Base-by-base conservation (phyloP, 2,888 invertebrate species). In the Coremacera marginata region DNA sequence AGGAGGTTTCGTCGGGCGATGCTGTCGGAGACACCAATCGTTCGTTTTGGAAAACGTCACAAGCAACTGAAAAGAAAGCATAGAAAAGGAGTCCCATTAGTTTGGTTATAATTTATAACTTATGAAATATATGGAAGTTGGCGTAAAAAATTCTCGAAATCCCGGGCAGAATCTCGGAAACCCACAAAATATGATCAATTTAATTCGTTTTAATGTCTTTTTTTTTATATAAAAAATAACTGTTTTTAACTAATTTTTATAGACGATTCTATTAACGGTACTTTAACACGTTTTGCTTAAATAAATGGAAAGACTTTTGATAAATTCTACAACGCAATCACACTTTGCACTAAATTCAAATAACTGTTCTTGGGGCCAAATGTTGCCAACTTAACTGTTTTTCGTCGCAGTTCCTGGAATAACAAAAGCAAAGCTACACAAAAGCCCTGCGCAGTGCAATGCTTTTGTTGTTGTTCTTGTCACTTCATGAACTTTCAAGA, bases 1-100 rank as follows among this genome's bases (percentile, higher is more conserved):
- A 55, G 74, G 74, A 65, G 67, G 74, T 55, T 67, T 74, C 74
- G 27, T 31, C 19, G 16, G 65, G n/a, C 34, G 65, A 27, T 31
- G 71, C 65, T 76, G 75, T 52, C 44, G 80, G 73, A 57, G 81
- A 79, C 68, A 70, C 57, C 68, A 86, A 72, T 49, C 84, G 81
- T 27, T 78, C 82, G 76, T 78, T 70, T 74, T 80, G 77, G 27
- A 25, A 52, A 27, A 70, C 60, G 62, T 65, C 67, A 8, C 11
- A 44, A 44, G 73, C 62, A 49, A 75, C 77, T 82, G 80, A 7
- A 68, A 84, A 65, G 74, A 75, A 71, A 70, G 76, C 70, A 70
- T 70, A 67, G 34, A 49, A 34, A 49, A 60, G 31, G 31, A 71
- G 55, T 72, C 49, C 65, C 27, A 51, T 5, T 73, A 16, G 37